Base-by-base conservation (phyloP, 2,888 invertebrate species). In the Dione juno region DNA sequence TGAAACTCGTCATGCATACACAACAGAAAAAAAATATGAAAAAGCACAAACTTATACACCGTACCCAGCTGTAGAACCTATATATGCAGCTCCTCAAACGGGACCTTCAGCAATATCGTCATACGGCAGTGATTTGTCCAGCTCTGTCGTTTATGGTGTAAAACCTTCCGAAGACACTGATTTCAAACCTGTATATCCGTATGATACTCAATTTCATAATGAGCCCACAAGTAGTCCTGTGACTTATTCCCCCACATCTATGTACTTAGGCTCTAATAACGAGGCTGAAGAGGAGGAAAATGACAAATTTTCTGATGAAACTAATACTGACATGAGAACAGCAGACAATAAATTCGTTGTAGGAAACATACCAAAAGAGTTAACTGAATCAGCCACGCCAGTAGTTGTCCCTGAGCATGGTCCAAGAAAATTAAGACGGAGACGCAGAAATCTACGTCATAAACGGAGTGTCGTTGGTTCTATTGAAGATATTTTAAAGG, bases 371-470 rank as follows among this genome's bases (percentile, higher is more conserved):
- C 95, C 95, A 0, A 95, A 95, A 80, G 95, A 95, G 72, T 79
- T 94, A 57, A 81, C 85, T 52, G 93, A 94, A 70, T 87, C 93
- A 41, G 93, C 88, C 1, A 94, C 94, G 1, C 94, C 95, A 0
- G 94, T 93, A 6, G 92, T 94, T 7, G 95, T 95, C 6, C 95
- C 95, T 0, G 95, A 95, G 84, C 95, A 95, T 82, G 95, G 95
- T 1, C 95, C 95, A 0, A 87, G 95, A 78, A 93, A 91, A 70
- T 75, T 93, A 16, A 80, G 78, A 65, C 86, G 88, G 66, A 86
- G 81, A 69, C 85, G 75, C 53, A 83, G 86, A 72, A 79, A 79
- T 63, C 74, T 77, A 45, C 74, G 75, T 19, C 75, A 71, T 2
- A 86, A 84, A 75, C 85, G 92, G 52, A 87, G 87, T 71, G 84